These are phyloP conservation scores for Grapholita molesta DNA, from an alignment of 1,140 invertebrate genomes.

Conservation along the genomic window DNA sequence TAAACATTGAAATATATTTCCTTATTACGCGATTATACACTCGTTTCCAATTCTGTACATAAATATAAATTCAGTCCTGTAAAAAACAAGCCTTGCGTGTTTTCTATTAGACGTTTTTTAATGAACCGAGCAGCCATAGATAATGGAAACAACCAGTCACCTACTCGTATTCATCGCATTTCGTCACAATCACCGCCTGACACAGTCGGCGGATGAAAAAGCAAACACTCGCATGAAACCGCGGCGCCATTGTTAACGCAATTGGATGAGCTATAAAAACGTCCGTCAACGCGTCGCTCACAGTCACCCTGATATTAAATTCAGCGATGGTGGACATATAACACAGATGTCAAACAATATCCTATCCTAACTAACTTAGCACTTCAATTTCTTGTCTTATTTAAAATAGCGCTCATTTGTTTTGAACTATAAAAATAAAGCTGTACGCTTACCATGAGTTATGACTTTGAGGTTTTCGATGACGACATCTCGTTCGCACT, in stretches of 20 bases:
- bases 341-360: not conserved
- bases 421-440: too few species aligned
- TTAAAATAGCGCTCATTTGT: too few species aligned
- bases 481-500: too few species aligned
- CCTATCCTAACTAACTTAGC: not conserved
- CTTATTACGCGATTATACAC: too few species aligned
- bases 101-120: not conserved
- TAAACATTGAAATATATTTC: too few species aligned
- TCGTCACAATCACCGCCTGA: not conserved
- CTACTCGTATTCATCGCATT: not conserved
- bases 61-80: not conserved
- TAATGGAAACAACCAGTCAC: not conserved
- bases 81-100: not conserved
- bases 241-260: not conserved
- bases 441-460: too few species aligned
- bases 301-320: constrained; percentile 11
- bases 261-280: constrained; percentile 1
- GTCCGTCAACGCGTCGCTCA: constrained; percentile 4
- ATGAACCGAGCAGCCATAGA: not conserved
- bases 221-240: not conserved
- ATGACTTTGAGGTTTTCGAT: too few species aligned
- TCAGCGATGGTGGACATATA: not conserved
- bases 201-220: not conserved
- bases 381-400: not conserved
- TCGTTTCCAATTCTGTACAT: too few species aligned